Conservation (phyloP, 2,113 vertebrate genomes). For the Hydrochoerus hydrochaeris region DNA sequence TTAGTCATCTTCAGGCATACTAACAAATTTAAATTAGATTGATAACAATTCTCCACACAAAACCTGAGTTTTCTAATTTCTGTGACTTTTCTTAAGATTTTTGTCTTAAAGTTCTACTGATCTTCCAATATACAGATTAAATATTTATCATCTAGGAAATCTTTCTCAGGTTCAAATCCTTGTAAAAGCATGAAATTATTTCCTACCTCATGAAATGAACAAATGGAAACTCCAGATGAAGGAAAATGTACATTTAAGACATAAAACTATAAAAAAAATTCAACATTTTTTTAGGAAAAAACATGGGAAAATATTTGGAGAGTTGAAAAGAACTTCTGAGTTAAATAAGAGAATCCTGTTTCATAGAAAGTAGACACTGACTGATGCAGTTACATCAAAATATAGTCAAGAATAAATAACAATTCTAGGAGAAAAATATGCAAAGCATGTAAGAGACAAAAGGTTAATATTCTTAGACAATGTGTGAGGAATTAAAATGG, state of each 20-base stretch:
- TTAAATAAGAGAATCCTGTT: slow-evolving; percentile 5
- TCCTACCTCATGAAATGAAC: not conserved
- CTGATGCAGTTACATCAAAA: not conserved
- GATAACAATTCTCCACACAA: not conserved
- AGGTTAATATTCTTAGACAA: not conserved
- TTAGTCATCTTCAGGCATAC: not conserved
- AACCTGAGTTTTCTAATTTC: not conserved
- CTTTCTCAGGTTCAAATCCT: not conserved
- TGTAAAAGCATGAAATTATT: slow-evolving; percentile 28
- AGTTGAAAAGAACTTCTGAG: slow-evolving; percentile 12
- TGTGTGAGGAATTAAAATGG: slow-evolving; percentile 19
- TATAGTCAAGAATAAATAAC: not conserved
- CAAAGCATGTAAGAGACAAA: not conserved
- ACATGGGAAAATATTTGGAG: not conserved
- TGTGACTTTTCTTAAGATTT: not conserved
- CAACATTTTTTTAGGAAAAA: not conserved
- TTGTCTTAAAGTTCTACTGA: not conserved
- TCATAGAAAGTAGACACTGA: not conserved
- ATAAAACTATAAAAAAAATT: slow-evolving; percentile 24
- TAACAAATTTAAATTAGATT: not conserved
- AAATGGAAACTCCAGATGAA: slow-evolving; percentile 40
- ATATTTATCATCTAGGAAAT: not conserved
- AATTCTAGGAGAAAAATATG: not conserved
- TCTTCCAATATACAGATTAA: not conserved
- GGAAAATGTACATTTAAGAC: not conserved